Conservation (phyloP, 2,888 invertebrate species). For the Podabrus alpinus region DNA sequence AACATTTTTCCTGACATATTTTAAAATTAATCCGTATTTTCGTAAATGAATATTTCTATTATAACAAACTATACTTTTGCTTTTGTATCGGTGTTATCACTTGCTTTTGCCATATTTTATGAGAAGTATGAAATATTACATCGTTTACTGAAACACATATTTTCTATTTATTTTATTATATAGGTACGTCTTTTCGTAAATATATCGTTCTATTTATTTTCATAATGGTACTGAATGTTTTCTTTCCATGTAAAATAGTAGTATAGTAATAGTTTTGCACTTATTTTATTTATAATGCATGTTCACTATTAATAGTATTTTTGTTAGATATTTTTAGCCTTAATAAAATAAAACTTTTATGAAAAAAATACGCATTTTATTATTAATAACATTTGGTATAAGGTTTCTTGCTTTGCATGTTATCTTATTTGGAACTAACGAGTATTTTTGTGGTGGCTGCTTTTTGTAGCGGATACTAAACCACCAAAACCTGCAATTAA, state of each 20-base stretch:
- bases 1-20: neutral
- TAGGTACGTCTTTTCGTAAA: neutral
- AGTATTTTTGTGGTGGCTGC: slow-evolving; percentile 49
- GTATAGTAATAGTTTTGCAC: neutral
- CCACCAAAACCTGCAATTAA: slow-evolving; percentile 96
- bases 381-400: neutral
- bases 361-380: neutral
- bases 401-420: slow-evolving; percentile 15
- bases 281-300: neutral
- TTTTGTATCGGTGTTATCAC: neutral
- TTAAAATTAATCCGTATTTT: neutral
- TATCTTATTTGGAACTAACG: slow-evolving; percentile 41
- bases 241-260: neutral
- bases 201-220: neutral
- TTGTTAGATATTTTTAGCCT: neutral
- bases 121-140: neutral
- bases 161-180: neutral
- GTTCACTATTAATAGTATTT: neutral
- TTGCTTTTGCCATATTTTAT: neutral
- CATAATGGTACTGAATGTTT: neutral
- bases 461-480: slow-evolving; percentile 81
- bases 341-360: neutral
- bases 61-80: neutral
- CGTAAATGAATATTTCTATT: neutral
- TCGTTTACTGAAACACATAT: neutral